Evolutionary conservation across 2,113 vertebrate species (phyloP).

Genomic region (Nipponia nippon): DNA sequence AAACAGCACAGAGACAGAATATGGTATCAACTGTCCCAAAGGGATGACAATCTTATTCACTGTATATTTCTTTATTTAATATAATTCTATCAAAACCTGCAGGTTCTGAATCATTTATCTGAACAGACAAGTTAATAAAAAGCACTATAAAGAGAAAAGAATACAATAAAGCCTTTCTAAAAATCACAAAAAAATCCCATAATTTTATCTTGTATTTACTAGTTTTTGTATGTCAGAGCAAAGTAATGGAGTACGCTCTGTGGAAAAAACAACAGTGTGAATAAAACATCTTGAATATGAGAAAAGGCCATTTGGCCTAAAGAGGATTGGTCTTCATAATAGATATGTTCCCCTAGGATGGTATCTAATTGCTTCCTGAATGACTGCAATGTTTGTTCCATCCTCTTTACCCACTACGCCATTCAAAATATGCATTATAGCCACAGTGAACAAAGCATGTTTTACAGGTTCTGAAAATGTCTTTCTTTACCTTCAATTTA

Average conservation of each 20-base stretch:
- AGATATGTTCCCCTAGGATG: not conserved
- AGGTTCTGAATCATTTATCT: not conserved
- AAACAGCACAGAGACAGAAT: not conserved
- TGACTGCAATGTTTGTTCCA: not conserved
- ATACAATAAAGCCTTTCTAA: not conserved
- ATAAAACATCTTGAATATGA: not conserved
- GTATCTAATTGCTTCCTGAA: not conserved
- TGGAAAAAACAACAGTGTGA: not conserved
- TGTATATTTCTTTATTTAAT: not conserved
- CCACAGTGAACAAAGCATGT: fast-evolving
- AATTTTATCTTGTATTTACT: not conserved
- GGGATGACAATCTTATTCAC: not conserved
- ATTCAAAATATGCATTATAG: not conserved
- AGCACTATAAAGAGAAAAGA: not conserved
- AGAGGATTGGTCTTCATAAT: not conserved
- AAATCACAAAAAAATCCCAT: fast-evolving
- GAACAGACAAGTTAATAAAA: not conserved
- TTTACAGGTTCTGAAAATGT: not conserved
- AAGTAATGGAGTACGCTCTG: not conserved
- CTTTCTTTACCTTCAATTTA: not conserved
- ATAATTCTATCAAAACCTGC: not conserved
- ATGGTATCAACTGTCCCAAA: not conserved
- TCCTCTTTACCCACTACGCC: not conserved
- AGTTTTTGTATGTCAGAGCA: not conserved
- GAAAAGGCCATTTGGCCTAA: slow-evolving; percentile 2